Evolutionary conservation across 1,140 invertebrate genomes (phyloP).

Genomic region (Mercenaria mercenaria): DNA sequence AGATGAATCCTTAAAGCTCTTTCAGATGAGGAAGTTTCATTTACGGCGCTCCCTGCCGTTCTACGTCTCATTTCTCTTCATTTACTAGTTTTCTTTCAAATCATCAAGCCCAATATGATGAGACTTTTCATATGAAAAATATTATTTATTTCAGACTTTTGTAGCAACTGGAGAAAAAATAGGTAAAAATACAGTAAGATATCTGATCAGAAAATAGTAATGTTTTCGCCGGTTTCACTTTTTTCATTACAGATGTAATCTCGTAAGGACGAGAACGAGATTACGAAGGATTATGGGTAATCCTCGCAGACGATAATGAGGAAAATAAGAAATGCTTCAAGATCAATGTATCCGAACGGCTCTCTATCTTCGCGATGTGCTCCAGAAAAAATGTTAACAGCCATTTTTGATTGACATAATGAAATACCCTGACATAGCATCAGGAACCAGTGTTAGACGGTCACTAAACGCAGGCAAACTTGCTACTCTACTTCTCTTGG

Average conservation of each 20-base stretch:
- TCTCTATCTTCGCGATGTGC: not conserved
- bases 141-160: constrained; percentile 21
- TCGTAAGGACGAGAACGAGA: constrained; percentile 64
- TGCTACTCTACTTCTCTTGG: too few relatives aligned
- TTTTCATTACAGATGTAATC: constrained; percentile 65
- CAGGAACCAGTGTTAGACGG: not conserved
- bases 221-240: constrained; percentile 51
- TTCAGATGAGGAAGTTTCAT: constrained; percentile 41
- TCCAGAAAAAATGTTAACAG: not conserved
- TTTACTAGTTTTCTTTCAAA: constrained; percentile 22
- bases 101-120: not conserved
- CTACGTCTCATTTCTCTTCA: constrained; percentile 28
- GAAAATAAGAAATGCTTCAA: constrained; percentile 49
- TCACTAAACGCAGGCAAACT: too few relatives aligned
- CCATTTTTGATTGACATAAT: not conserved
- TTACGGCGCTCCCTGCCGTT: constrained; percentile 49
- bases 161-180: constrained; percentile 6
- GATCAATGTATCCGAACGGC: constrained; percentile 36
- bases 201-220: constrained; percentile 28
- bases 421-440: not conserved
- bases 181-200: not conserved
- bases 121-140: not conserved
- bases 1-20: constrained; percentile 32
- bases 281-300: constrained; percentile 60
- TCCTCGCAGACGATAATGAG: constrained; percentile 58